Evolutionary conservation across 1,140 invertebrate species (phyloP), one percentile per base, ranked within the genome.

Genomic region (Telenomus remus): DNA sequence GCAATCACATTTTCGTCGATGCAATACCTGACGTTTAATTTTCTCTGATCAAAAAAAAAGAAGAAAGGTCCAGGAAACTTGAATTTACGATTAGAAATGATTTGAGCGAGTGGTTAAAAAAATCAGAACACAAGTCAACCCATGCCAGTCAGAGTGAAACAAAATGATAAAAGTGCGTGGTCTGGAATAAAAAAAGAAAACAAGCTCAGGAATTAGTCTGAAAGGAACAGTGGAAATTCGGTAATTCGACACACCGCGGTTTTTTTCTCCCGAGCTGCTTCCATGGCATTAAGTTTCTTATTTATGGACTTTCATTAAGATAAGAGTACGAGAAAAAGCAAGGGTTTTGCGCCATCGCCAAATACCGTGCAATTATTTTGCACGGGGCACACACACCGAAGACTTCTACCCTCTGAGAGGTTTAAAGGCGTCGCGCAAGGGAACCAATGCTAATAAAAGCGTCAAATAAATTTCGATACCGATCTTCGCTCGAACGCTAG

Each of bases 301-400:
- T 88, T 88, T 87, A 88, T 88, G 83, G 84, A 79, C 80, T 86
- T 87, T 87, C 85, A 87, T 87, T 87, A 87, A 87, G 86, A 87
- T 87, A 86, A 87, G 83, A 81, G 55, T 65, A 84, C 77, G 78
- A 82, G 79, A 78, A 79, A 81, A 80, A 76, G 81, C 75, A 85
- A 85, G 85, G 84, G 82, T 86, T 84, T 76, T 57, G 71, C 66
- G 77, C 82, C 80, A 76, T 83, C 80, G 83, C 79, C 81, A 82
- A 87, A 84, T 80, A 84, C 77, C 74, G 70, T 80, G 79, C 85
- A 87, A 88, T 88, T 88, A 88, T 87, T 87, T 86, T 83, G 79
- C 81, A 79, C 72, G 75, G 65, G 69, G 73, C 76, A 27, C 19
- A 27, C 19, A 27, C 19, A 69, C 76, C 73, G 46, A 77, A 76